These are phyloP conservation scores for Trichogramma pretiosum DNA, from an alignment of 1,140 invertebrate species.

Conservation along the genomic window DNA sequence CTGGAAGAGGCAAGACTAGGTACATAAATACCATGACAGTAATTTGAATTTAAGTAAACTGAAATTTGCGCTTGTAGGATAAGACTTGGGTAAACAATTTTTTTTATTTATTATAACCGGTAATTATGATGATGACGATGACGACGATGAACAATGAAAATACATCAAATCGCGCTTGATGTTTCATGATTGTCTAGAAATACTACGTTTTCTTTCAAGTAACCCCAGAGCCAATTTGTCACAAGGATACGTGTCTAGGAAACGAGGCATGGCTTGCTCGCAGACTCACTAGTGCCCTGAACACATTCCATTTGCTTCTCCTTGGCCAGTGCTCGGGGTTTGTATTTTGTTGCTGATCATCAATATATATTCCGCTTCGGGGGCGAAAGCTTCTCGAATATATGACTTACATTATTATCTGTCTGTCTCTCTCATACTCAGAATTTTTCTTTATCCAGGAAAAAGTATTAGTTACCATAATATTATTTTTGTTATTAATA, in stretches of 20 bases:
- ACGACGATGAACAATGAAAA: slow-evolving; percentile 25
- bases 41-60: too few species aligned
- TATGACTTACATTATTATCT: slow-evolving; percentile 20
- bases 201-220: slow-evolving; percentile 39
- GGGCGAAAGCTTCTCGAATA: slow-evolving; percentile 17
- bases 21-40: too few species aligned
- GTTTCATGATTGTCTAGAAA: slow-evolving; percentile 39
- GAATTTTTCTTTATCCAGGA: slow-evolving; percentile 20
- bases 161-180: slow-evolving; percentile 37
- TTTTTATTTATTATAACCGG: neutral
- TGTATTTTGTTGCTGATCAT: slow-evolving; percentile 41
- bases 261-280: slow-evolving; percentile 39
- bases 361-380: slow-evolving; percentile 26
- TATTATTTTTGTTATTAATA: too few species aligned
- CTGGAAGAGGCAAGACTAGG: too few species aligned
- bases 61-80: too few species aligned
- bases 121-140: neutral
- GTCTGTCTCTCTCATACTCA: slow-evolving; percentile 5
- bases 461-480: too few species aligned
- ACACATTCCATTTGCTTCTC: slow-evolving; percentile 40
- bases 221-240: slow-evolving; percentile 37
- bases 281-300: slow-evolving; percentile 40
- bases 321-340: slow-evolving; percentile 41
- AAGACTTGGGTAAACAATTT: neutral
- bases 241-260: slow-evolving; percentile 39